These are phyloP conservation scores for Leucophora obtusa DNA, from an alignment of 2,888 invertebrate species.

Conservation along the genomic window DNA sequence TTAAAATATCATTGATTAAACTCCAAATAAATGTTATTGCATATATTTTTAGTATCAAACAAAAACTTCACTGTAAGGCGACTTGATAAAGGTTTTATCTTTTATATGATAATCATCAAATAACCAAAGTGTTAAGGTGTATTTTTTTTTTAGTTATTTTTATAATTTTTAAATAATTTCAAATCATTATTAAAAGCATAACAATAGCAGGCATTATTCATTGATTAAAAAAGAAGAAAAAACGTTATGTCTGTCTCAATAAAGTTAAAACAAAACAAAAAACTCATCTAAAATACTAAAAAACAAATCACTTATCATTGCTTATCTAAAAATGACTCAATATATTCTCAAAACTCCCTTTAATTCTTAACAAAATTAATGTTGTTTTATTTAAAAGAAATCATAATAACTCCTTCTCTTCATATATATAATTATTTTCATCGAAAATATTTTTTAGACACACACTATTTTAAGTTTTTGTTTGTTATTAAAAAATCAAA, in stretches of 20 bases:
- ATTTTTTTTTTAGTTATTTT: not conserved
- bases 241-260: slow-evolving; percentile 60
- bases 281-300: slow-evolving; percentile 62
- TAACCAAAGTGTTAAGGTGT: not conserved
- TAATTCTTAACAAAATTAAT: not conserved
- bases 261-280: slow-evolving; percentile 52
- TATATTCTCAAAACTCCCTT: slow-evolving; percentile 6
- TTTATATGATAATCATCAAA: too few relatives aligned
- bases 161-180: not conserved
- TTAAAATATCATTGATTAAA: too few relatives aligned
- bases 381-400: slow-evolving; percentile 52
- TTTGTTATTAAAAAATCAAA: slow-evolving; percentile 12
- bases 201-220: slow-evolving; percentile 38
- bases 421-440: not conserved
- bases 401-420: not conserved
- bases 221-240: slow-evolving; percentile 12
- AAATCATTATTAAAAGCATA: slow-evolving; percentile 21
- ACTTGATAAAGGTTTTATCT: too few relatives aligned
- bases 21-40: too few relatives aligned
- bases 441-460: not conserved
- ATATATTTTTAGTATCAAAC: too few relatives aligned
- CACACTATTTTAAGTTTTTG: not conserved
- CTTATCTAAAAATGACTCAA: slow-evolving; percentile 14
- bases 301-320: slow-evolving; percentile 39
- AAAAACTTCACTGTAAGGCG: too few relatives aligned